A percentile compares a stretch with the other conserved stretches of the same genome.
phyloP scores from a whole-genome alignment of 2,797 vertebrate species.

The Antrozous pallidus region DNA sequence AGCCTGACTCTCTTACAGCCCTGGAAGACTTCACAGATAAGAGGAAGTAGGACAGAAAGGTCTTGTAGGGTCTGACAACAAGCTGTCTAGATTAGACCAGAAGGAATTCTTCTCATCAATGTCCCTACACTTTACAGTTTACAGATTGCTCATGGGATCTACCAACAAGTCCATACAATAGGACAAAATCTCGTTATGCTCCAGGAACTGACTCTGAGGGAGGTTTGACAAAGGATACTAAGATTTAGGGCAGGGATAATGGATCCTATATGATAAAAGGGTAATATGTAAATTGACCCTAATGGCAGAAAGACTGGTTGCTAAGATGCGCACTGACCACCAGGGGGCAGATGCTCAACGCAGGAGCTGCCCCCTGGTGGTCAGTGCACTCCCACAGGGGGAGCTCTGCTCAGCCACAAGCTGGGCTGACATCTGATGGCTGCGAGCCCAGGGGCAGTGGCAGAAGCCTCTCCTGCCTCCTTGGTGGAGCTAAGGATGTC shows the following conservation, averaged over 20 bases:
- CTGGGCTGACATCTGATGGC: too few relatives aligned
- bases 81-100: not conserved
- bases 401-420: too few relatives aligned
- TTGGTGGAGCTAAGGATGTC: too few relatives aligned
- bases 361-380: too few relatives aligned
- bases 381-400: too few relatives aligned
- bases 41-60: not conserved
- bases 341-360: too few relatives aligned
- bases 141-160: not conserved
- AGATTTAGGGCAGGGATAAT: not conserved
- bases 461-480: too few relatives aligned
- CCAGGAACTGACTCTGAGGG: not conserved
- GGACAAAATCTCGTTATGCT: not conserved
- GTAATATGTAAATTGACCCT: too few relatives aligned
- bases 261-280: too few relatives aligned
- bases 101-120: not conserved
- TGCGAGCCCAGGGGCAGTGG: too few relatives aligned
- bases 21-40: slow-evolving; percentile 22
- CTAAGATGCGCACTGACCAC: too few relatives aligned
- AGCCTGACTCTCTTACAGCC: slow-evolving; percentile 57
- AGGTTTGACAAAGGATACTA: not conserved
- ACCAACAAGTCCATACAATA: not conserved
- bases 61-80: fast-evolving
- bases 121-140: not conserved
- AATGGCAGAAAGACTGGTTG: too few relatives aligned